phyloP scores from a whole-genome alignment of 2,888 invertebrate genomes.

The Calliopum simillimum region DNA sequence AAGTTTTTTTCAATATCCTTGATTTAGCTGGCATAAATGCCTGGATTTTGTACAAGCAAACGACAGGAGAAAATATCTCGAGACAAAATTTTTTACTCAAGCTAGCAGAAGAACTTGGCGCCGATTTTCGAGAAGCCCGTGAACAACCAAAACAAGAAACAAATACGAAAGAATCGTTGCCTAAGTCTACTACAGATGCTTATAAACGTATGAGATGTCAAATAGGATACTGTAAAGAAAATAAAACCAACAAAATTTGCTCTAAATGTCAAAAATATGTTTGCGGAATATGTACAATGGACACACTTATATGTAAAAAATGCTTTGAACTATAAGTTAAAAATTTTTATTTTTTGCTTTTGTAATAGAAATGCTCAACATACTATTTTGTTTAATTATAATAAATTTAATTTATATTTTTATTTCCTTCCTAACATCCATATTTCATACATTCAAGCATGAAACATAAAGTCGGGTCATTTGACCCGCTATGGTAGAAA shows the following conservation, averaged over 20 bases:
- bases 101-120: slow-evolving; percentile 42
- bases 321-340: slow-evolving; percentile 38
- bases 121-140: slow-evolving; percentile 41
- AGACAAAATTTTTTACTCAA: slow-evolving; percentile 45
- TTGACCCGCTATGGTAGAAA: no score
- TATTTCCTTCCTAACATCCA: slow-evolving; percentile 26
- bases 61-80: slow-evolving; percentile 41
- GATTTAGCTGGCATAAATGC: slow-evolving; percentile 40
- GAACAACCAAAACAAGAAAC: slow-evolving; percentile 38
- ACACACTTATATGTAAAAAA: slow-evolving; percentile 37
- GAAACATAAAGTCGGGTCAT: slow-evolving; percentile 13
- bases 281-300: no score
- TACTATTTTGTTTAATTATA: slow-evolving; percentile 35
- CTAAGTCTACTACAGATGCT: no score
- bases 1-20: slow-evolving; percentile 4
- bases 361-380: slow-evolving; percentile 32
- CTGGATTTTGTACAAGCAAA: slow-evolving; percentile 32
- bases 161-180: slow-evolving; percentile 36
- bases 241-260: slow-evolving; percentile 39
- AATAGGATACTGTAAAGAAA: slow-evolving; percentile 38
- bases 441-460: slow-evolving; percentile 36
- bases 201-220: slow-evolving; percentile 41
- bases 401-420: slow-evolving; percentile 27
- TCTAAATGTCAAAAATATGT: slow-evolving; percentile 41
- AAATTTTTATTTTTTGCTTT: slow-evolving; percentile 33